Evolutionary conservation across 2,888 invertebrate genomes (phyloP), one percentile per base, ranked within the genome.

Genomic region (Nephrotoma guestfalica): DNA sequence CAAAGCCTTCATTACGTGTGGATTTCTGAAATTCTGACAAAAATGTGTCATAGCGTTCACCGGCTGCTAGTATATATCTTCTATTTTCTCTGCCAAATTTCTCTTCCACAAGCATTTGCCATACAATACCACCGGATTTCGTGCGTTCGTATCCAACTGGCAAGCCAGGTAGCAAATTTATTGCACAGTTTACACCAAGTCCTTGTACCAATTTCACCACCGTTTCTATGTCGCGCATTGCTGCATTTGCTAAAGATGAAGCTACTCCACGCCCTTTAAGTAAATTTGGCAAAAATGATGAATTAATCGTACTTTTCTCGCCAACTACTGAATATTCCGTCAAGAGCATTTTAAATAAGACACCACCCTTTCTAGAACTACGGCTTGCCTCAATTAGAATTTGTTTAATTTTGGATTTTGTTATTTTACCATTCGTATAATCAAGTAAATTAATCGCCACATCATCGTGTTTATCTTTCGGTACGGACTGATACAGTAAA

Each of bases 1-100:
- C 15, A 15, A 83, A 40, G 5, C 83, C 18, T 40, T 40, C 18
- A 45, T 18, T 41, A 1, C 90, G 90, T 0, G 91, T 90, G 4
- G 92, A 91, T 88, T 93, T 93, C 91, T 94, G 93, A 89, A 94
- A 95, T 86, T 93, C 93, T 87, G 93, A 92, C 3, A 97, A 93
- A 91, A 97, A 92, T 6, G 93, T 93, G 90, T 97, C 96, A 89
- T 97, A 97, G 89, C 97, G 93, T n/a, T 97, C 97, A 0, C 97
- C 97, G 4, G 94, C 95, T 0, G 97, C 97, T 57, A 97, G 93
- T 0, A 96, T 94, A 88, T 0, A 90, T 87, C 9, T 90, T 88
- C 0, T 90, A n/a, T 71, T 71, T 2, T 43, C n/a, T 30, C 85
- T 71, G 15, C 11, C 15, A 40, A 4, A 15, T 51, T 51, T 51